Evolutionary conservation across 1,140 invertebrate genomes (phyloP), one percentile per base, ranked within the genome.

Genomic region (Delia radicum): DNA sequence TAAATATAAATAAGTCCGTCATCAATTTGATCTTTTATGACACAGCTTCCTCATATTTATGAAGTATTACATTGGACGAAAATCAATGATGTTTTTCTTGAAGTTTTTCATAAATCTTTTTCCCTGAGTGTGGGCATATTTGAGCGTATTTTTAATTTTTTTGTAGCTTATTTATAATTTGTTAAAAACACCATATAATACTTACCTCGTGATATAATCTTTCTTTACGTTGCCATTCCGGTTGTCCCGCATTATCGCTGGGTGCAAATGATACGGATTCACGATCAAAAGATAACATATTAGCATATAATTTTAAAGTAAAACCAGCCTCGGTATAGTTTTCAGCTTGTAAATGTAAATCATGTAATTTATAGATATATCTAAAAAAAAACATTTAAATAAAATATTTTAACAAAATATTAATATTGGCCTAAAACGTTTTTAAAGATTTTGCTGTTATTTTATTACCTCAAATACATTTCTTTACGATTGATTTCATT

Each of bases 271-370:
- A 89, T 5, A 94, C 84, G 1, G 89, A 86, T 29, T 92, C 92
- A 73, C 92, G 92, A 61, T 91, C 92, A 96, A 97, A 99, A 77
- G 91, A 91, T 27, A 99, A 87, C 79, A 96, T 94, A 85, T 96
- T 94, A 0, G 96, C 95, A 84, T 99, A 98, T 0, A 98, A 86
- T 86, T 97, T 93, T 77, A 99, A 91, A 0, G 97, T 99, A 80
- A 96, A 97, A 2, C 95, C 97, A 26, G 97, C 97, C 88, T 99
- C 98, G 0, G 96, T 95, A 81, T 93, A 98, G 86, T 99, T 99
- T 75, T 98, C 96, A 24, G 95, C 95, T 28, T 93, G 93, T 8
- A 97, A 87, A 86, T 99, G 97, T 12, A 99, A 89, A 83, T 97
- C 95, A 85, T 97, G 96, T 15, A 99, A 88, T 86, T 98, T 98